These are phyloP conservation scores for Varroa destructor DNA, from an alignment of 1,140 invertebrate species.

Conservation along the genomic window DNA sequence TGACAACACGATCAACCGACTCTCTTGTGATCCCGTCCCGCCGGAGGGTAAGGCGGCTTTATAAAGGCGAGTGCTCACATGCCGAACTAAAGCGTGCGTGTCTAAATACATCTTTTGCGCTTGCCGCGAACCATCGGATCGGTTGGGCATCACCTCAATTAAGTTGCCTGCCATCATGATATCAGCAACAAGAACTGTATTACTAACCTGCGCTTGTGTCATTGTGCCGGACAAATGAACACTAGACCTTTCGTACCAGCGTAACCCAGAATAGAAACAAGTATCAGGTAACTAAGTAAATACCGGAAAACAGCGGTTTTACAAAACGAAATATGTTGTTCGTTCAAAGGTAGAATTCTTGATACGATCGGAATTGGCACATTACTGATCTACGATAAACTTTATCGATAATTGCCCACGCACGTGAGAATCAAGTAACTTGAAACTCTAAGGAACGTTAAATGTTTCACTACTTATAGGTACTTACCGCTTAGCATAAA, in stretches of 20 bases:
- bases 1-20: neutral
- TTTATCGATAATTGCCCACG: too few species aligned
- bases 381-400: too few species aligned
- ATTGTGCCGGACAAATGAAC: neutral
- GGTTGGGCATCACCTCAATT: neutral
- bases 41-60: neutral
- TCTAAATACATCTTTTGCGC: conserved; percentile 16
- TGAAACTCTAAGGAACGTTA: neutral
- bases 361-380: too few species aligned
- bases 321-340: too few species aligned
- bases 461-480: neutral
- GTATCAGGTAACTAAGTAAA: neutral
- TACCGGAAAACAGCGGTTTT: too few species aligned
- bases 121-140: neutral
- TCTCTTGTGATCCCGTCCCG: neutral
- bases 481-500: conserved; percentile 4
- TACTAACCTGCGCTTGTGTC: neutral
- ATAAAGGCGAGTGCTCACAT: neutral
- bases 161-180: neutral
- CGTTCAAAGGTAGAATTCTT: too few species aligned
- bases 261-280: neutral
- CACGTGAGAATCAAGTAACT: neutral
- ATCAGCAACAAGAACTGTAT: neutral
- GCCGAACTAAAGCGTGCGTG: neutral
- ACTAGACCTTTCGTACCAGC: neutral